These are phyloP conservation scores for Epinotia brunnichana DNA, from an alignment of 2,888 invertebrate species.

Conservation along the genomic window DNA sequence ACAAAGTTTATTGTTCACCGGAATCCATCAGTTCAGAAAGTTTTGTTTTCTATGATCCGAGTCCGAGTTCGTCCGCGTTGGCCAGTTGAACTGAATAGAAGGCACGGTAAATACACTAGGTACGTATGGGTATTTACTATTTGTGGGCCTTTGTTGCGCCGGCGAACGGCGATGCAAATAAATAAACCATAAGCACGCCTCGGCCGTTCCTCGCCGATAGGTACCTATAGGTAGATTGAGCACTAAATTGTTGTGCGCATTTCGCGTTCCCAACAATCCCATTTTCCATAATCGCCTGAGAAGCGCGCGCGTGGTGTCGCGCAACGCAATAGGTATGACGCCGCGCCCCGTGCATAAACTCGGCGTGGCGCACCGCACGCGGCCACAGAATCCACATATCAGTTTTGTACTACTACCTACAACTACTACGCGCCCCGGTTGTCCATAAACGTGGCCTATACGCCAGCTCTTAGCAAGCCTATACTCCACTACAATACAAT, in stretches of 20 bases:
- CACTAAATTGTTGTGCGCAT: not conserved
- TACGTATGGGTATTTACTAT: constrained; percentile 15
- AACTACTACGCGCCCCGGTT: too few species aligned
- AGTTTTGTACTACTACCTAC: too few species aligned
- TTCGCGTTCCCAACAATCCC: not conserved
- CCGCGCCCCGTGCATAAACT: too few species aligned
- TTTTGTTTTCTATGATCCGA: too few species aligned
- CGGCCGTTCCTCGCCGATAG: constrained; percentile 20
- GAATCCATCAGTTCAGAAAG: too few species aligned
- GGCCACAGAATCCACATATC: too few species aligned
- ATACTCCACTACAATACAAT: too few species aligned
- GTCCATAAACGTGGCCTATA: too few species aligned
- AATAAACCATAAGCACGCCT: constrained; percentile 30
- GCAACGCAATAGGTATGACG: too few species aligned
- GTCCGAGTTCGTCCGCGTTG: not conserved
- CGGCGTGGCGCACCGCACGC: too few species aligned
- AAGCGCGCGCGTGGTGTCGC: too few species aligned
- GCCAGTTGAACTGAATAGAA: not conserved
- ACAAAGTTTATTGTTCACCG: not conserved
- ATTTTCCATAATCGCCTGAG: not conserved
- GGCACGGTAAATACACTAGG: not conserved
- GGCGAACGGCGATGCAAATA: constrained; percentile 26
- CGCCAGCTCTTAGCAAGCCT: too few species aligned
- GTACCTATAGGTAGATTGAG: not conserved
- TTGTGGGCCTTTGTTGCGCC: constrained; percentile 24